These are phyloP conservation scores for Callocephalon fimbriatum DNA, from an alignment of 2,113 vertebrate species.

Conservation along the genomic window DNA sequence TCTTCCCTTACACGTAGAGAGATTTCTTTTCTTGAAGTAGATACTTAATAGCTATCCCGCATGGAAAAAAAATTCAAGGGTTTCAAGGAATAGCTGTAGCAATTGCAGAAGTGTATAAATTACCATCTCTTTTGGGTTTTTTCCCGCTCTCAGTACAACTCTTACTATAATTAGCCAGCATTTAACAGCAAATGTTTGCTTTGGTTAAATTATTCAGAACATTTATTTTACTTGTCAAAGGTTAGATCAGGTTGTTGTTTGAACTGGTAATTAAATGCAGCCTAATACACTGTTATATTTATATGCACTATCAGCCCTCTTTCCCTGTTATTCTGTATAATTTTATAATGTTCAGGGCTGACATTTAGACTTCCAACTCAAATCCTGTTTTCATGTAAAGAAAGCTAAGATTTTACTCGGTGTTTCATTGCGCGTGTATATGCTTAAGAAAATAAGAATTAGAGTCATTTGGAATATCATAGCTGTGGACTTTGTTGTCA, in stretches of 20 bases:
- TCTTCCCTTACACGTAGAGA: background rate
- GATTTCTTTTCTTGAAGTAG: background rate
- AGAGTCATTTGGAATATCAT: background rate
- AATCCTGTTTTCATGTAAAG: conserved; percentile 24
- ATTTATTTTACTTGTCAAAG: conserved; percentile 87
- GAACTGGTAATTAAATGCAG: conserved; percentile 82
- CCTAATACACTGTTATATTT: conserved; percentile 78
- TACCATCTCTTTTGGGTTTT: conserved; percentile 67
- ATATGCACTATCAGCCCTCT: conserved; percentile 72
- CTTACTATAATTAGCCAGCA: conserved; percentile 85
- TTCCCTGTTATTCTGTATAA: conserved; percentile 72
- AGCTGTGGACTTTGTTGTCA: background rate
- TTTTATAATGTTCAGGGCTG: conserved; percentile 69
- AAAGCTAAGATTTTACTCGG: background rate
- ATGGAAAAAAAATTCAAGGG: conserved; percentile 18
- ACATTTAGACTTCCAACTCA: conserved; percentile 68
- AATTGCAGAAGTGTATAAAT: conserved; percentile 79
- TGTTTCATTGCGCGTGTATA: background rate
- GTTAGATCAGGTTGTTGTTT: conserved; percentile 86
- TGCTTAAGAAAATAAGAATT: background rate
- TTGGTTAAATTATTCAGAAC: conserved; percentile 90
- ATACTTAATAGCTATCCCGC: conserved; percentile 44
- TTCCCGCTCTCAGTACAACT: conserved; percentile 70
- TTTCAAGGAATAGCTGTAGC: conserved; percentile 74
- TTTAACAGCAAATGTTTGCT: conserved; percentile 89